Base-by-base conservation (phyloP, 2,113 vertebrate genomes). In the Accipiter virgatus region DNA sequence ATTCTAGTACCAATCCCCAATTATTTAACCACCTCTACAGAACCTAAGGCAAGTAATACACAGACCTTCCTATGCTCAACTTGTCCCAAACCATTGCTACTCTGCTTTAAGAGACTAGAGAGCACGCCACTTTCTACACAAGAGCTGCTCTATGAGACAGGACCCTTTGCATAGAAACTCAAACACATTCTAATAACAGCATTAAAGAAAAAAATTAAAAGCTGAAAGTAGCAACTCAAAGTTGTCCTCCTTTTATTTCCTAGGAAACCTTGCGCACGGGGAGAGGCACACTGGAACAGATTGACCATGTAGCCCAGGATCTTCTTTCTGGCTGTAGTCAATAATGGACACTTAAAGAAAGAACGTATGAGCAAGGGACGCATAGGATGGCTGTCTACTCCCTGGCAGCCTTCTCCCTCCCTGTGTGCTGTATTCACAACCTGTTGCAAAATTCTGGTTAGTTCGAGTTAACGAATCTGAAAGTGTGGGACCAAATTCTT, bases 101-200 rank as follows among this genome's bases (percentile, higher is more conserved):
- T 0, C 56, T 11, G 36, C n/a, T 13, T 7, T 3, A 6, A 10
- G 42, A 29, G 56, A 25, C 21, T 2, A 2, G 40, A 18, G 78
- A 45, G 29, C 59, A 15, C 7, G 4, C 29, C 16, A 0, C 16
- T 15, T 31, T 5, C 34, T 9, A 2, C 1, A 21, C 5, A 1
- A 23, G 43, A 34, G 55, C n/a, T 9, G 23, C 43, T 50, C 55
- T 22, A 1, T 7, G 34, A 8, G 45, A 7, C 31, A 4, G 3
- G 22, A 5, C 43, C 27, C 66, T 50, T 29, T 4, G 11, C 31
- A 2, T 0, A 42, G 11, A 6, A 18, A 19, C 23, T 19, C 55
- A 27, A 42, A 11, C 15, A 4, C 32, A 5, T 20, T 22, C 13
- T 16, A 38, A 5, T 10, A 61, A 13, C 20, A 38, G 20, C 20